Base-by-base conservation (phyloP, 2,888 invertebrate species). In the Drymonia ruficornis region DNA sequence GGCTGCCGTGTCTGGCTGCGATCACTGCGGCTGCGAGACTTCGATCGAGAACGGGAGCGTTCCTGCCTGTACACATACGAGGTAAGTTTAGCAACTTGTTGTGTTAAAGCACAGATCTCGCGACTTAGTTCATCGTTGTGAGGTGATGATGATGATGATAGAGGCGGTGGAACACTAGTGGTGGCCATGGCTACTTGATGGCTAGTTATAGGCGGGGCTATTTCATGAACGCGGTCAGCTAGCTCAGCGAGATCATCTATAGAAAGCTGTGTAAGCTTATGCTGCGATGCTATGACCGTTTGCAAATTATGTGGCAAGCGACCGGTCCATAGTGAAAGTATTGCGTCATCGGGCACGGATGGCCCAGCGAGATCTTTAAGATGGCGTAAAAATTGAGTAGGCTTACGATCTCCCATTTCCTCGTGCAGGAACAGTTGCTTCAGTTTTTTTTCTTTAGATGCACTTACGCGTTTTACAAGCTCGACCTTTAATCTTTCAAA, bases 221-320 rank as follows among this genome's bases (percentile, higher is more conserved):
- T 45, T 16, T 56, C 55, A 15, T 54, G 44, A 5, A 57, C 49
- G 5, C 45, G 11, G 28, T 61, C 49, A 7, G 60, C 52, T 38
- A 57, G 18, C 4, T 57, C 53, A 2, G 53, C 51, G 1, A 57
- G 19, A 1, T 55, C 29, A 13, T 47, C 45, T 13, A 44, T 18
- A 1, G 23, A 15, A 18, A 50, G 38, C 36, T 51, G 42, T n/a
- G 50, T 31, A 31, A 31, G 31, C 31, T 31, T 31, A 13, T 13
- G 43, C 31, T 55, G 48, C 1, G 42, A 31, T 1, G 50, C 43
- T 12, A 55, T n/a, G 0, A 50, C 42, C 1, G 54, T 55, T 34
- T 55, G 54, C 1, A 50, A 29, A 15, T 28, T 29, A 29, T 46
- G 42, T 5, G 54, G 54, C n/a, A 55, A 38, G 15, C 54, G 50